phyloP scores from a whole-genome alignment of 2,113 vertebrate genomes.

The Oplegnathus fasciatus region DNA sequence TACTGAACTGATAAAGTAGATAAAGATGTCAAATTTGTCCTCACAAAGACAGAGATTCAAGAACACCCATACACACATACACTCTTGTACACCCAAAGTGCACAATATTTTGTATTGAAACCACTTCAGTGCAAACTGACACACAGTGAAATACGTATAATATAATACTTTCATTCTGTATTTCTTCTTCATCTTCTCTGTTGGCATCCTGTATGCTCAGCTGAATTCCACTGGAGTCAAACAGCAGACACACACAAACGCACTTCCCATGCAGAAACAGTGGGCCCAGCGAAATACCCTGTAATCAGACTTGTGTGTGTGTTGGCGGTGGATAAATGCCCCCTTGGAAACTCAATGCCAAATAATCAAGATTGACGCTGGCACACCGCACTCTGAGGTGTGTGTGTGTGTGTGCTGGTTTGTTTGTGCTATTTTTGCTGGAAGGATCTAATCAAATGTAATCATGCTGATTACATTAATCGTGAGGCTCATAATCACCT shows the following conservation, averaged over 20 bases:
- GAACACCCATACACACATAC: not conserved
- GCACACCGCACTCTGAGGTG: slow-evolving; percentile 46
- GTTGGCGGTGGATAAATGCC: slow-evolving; percentile 71
- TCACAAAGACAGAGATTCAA: not conserved
- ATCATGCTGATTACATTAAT: slow-evolving; percentile 79
- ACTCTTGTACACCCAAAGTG: not conserved
- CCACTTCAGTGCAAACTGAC: not conserved
- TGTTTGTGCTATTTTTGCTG: slow-evolving; percentile 73
- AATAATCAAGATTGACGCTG: slow-evolving; percentile 76
- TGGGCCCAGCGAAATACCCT: slow-evolving; percentile 40
- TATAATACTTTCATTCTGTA: not conserved
- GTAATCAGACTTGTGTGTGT: slow-evolving; percentile 59
- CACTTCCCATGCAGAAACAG: slow-evolving; percentile 39
- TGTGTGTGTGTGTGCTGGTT: slow-evolving; percentile 50
- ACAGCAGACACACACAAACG: slow-evolving; percentile 17
- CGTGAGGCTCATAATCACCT: slow-evolving; percentile 65
- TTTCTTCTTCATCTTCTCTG: slow-evolving; percentile 16
- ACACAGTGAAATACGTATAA: not conserved
- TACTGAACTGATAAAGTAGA: too few species aligned
- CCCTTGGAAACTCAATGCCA: slow-evolving; percentile 67
- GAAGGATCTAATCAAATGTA: slow-evolving; percentile 78
- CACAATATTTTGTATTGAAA: not conserved
- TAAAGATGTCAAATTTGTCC: not conserved
- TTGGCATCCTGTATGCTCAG: slow-evolving; percentile 4
- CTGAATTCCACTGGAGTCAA: slow-evolving; percentile 26